Conservation (phyloP, 2,113 vertebrate genomes). For the rat (Rattus norvegicus) region DNA sequence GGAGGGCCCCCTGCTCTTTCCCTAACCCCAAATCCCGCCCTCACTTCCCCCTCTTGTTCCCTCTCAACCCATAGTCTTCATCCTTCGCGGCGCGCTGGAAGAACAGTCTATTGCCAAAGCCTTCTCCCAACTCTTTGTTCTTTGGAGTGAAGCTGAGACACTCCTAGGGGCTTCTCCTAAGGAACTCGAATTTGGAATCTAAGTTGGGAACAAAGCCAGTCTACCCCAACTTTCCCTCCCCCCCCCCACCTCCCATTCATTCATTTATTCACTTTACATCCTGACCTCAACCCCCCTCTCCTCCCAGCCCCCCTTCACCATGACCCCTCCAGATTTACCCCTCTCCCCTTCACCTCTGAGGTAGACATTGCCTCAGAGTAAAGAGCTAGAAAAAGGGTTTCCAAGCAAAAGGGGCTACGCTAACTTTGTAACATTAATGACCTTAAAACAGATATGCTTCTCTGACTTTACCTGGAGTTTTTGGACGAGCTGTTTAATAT, state of each 20-base stretch:
- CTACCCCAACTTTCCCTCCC: not conserved
- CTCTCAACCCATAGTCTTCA: not conserved
- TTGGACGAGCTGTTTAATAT: conserved; percentile 10
- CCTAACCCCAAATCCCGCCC: not conserved
- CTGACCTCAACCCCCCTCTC: no score
- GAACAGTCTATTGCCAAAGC: not conserved
- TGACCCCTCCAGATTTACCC: no score
- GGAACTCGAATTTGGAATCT: not conserved
- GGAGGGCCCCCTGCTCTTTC: not conserved
- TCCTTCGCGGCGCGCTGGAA: not conserved
- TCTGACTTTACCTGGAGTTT: conserved; percentile 25
- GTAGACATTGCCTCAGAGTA: no score
- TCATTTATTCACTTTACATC: no score
- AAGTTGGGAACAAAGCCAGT: not conserved
- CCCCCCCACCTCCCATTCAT: no score
- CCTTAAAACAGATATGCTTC: not conserved
- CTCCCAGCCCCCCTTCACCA: no score
- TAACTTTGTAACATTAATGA: not conserved
- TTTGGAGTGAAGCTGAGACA: not conserved
- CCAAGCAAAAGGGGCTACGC: no score
- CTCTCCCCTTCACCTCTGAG: no score
- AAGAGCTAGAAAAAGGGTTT: no score
- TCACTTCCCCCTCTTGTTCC: not conserved
- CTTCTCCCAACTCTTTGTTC: conserved; percentile 38
- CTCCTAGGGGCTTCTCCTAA: not conserved